Base-by-base conservation (phyloP, 2,888 invertebrate species). In the Nezara viridula region DNA sequence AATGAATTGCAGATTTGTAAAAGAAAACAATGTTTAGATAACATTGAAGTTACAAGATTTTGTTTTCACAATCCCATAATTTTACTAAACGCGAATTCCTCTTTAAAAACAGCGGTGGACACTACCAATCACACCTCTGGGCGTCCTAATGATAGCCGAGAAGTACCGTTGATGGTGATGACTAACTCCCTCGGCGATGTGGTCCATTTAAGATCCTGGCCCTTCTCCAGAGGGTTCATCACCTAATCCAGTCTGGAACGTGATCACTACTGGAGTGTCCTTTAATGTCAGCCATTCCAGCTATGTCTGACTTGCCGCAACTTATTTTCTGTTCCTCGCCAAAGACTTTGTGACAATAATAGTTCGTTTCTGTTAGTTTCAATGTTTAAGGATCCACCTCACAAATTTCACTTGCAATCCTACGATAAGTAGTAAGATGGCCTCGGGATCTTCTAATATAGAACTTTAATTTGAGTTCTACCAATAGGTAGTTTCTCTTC, bases 191-290 rank as follows among this genome's bases (percentile, higher is more conserved):
- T 37, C 32, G 66, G 66, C 19, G 66, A 73, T 73, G 66, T 37
- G 66, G 66, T 73, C 66, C 66, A 21, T 73, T 73, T 73, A 37
- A 37, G 37, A 27, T 12, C 66, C 21, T 32, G 66, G 32, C 66
- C 66, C 19, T 73, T 73, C 66, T 73, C 66, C 66, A 73, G 66
- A 21, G 32, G 32, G 21, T 19, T 73, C 66, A 73, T 73, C 37
- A 73, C 66, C 66, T 73, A 73, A 73, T 73, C 66, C 66, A 73
- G 66, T 5, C 66, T 73, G 66, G 66, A 73, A 73, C 66, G 66
- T 73, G 66, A 21, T 37, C 66, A 21, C 32, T 73, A 16, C 32
- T 21, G 66, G 66, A 73, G 66, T 73, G 32, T 37, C 66, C 66
- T 37, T 73, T 19, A 73, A 73, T 73, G 32, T 37, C 66, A 73